A percentile compares a stretch with the other conserved stretches of the same genome.
Conservation (phyloP, 2,888 invertebrate genomes). For the Andrena marginata region DNA sequence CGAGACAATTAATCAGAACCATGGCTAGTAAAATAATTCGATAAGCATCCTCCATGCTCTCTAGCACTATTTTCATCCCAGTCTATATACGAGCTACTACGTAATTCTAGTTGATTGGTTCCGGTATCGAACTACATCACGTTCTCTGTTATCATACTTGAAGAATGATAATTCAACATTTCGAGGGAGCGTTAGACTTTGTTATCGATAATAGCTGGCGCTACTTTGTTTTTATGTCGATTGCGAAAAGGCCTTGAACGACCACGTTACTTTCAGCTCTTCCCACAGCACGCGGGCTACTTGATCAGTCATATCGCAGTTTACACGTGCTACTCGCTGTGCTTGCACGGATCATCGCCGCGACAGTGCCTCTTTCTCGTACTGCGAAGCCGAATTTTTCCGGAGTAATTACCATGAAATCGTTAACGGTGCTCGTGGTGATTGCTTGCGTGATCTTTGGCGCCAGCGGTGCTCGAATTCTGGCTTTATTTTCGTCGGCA, state of each 20-base stretch:
- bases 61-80: neutral
- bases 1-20: constrained; percentile 64
- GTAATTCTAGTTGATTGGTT: neutral
- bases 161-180: too few species aligned
- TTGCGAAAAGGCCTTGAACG: too few species aligned
- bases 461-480: constrained; percentile 79
- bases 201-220: too few species aligned
- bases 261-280: too few species aligned
- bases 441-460: constrained; percentile 28
- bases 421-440: neutral
- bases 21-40: constrained; percentile 54
- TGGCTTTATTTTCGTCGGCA: constrained; percentile 84
- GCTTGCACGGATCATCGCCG: neutral
- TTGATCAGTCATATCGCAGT: too few species aligned
- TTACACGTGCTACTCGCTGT: too few species aligned
- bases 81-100: neutral
- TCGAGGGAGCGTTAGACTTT: too few species aligned
- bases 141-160: too few species aligned
- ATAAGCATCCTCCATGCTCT: constrained; percentile 15
- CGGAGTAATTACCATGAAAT: neutral
- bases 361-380: neutral
- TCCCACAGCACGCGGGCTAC: too few species aligned
- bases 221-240: too few species aligned
- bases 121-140: neutral
- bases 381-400: neutral